Conservation (phyloP, 2,113 vertebrate genomes). For the Speoplatyrhinus poulsoni region DNA sequence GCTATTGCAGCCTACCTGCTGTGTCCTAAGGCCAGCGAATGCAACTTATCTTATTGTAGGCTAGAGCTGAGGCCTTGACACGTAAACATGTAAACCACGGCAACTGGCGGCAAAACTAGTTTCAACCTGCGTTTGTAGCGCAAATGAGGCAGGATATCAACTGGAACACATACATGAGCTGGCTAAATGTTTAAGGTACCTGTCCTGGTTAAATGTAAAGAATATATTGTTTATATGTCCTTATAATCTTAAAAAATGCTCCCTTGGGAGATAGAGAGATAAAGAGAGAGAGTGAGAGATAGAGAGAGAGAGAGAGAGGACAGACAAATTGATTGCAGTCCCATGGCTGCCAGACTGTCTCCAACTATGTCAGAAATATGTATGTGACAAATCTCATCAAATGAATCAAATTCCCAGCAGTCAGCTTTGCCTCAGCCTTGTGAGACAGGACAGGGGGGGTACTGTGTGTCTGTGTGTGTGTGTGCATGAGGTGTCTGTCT, state of each 20-base stretch:
- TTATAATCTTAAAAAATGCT: too few species aligned
- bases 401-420: slow-evolving; percentile 28
- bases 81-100: too few species aligned
- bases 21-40: slow-evolving; percentile 30
- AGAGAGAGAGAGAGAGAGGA: background rate
- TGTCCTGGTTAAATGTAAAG: background rate
- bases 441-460: slow-evolving; percentile 7
- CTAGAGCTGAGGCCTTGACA: too few species aligned
- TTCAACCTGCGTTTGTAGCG: background rate
- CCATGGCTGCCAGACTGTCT: slow-evolving; percentile 24
- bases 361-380: slow-evolving; percentile 50
- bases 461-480: background rate
- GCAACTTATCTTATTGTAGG: too few species aligned
- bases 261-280: background rate
- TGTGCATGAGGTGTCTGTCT: slow-evolving; percentile 10
- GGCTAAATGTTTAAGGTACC: slow-evolving; percentile 11
- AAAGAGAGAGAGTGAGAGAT: background rate
- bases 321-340: slow-evolving; percentile 25
- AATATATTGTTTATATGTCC: too few species aligned
- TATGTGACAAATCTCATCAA: slow-evolving; percentile 53
- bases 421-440: slow-evolving; percentile 32
- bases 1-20: slow-evolving; percentile 24
- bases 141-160: background rate
- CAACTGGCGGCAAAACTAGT: too few species aligned
- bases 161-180: background rate